phyloP scores from a whole-genome alignment of 1,140 invertebrate genomes.

The Myzus persicae region DNA sequence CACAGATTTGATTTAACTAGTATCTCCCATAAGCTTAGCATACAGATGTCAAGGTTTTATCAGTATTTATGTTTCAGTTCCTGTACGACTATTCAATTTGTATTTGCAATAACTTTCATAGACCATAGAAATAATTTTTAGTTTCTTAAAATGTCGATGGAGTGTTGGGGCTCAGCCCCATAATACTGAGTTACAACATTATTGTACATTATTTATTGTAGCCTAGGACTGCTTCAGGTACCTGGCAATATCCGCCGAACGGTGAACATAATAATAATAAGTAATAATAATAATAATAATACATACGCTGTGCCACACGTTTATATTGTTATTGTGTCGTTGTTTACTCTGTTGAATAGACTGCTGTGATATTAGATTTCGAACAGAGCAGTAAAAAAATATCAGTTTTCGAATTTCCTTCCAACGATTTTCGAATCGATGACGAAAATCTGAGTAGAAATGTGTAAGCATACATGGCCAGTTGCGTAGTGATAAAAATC shows the following conservation, averaged over 20 bases:
- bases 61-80: too few species aligned
- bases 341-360: not conserved
- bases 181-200: not conserved
- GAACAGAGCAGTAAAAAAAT: not conserved
- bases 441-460: not conserved
- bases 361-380: not conserved
- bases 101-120: too few species aligned
- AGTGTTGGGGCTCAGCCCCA: too few species aligned
- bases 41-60: too few species aligned
- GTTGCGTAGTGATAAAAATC: not conserved
- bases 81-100: too few species aligned
- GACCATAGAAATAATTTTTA: too few species aligned
- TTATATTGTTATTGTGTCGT: not conserved
- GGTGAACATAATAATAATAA: too few species aligned
- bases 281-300: too few species aligned
- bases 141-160: too few species aligned
- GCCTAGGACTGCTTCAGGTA: not conserved
- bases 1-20: too few species aligned
- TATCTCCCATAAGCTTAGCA: too few species aligned
- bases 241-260: not conserved
- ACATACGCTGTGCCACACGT: not conserved
- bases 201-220: not conserved
- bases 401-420: not conserved
- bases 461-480: not conserved
- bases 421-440: not conserved